Conservation (phyloP, 2,888 invertebrate species). For the Erebia aethiops region DNA sequence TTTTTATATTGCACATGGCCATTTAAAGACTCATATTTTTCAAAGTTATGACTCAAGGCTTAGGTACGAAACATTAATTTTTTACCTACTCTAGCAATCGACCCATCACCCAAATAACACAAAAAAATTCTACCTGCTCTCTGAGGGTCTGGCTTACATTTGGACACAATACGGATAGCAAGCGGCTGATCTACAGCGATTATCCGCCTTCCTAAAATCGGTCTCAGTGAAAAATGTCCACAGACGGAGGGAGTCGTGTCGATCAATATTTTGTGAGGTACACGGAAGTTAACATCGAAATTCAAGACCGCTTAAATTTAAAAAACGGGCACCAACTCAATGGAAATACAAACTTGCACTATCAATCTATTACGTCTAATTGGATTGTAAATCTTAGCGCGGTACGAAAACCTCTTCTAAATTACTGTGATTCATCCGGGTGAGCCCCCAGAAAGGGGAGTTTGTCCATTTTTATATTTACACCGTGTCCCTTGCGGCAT, state of each 20-base stretch:
- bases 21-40: slow-evolving; percentile 6
- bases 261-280: slow-evolving; percentile 77
- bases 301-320: slow-evolving; percentile 66
- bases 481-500: slow-evolving; percentile 78
- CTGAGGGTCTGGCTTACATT: slow-evolving; percentile 60
- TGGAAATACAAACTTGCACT: slow-evolving; percentile 23
- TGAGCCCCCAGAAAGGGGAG: slow-evolving; percentile 79
- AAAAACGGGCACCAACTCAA: slow-evolving; percentile 47
- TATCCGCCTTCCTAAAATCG: slow-evolving; percentile 59
- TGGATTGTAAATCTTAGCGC: slow-evolving; percentile 55
- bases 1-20: not conserved
- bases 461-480: slow-evolving; percentile 82
- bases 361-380: slow-evolving; percentile 48
- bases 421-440: slow-evolving; percentile 78
- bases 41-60: slow-evolving; percentile 26
- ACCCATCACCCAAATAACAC: slow-evolving; percentile 71
- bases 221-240: slow-evolving; percentile 67
- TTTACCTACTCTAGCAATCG: slow-evolving; percentile 52
- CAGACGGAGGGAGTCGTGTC: slow-evolving; percentile 60
- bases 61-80: slow-evolving; percentile 44
- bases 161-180: slow-evolving; percentile 63
- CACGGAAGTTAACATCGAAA: slow-evolving; percentile 68
- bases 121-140: slow-evolving; percentile 78
- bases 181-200: slow-evolving; percentile 67
- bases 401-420: slow-evolving; percentile 61